Base-by-base conservation (phyloP, 2,113 vertebrate genomes). In the Callipepla californica region DNA sequence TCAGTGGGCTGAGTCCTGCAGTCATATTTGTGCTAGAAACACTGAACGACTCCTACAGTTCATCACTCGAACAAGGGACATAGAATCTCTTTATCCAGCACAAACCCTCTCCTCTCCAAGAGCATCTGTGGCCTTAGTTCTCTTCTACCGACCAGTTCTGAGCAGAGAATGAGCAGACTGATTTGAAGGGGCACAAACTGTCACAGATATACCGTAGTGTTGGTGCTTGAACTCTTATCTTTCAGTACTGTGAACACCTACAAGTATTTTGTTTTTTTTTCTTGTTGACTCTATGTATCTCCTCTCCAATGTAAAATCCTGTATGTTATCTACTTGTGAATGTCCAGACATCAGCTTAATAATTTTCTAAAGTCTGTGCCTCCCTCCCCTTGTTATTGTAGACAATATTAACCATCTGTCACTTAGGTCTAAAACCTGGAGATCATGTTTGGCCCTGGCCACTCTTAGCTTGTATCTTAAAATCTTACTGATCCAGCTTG, bases 91-190 rank as follows among this genome's bases (percentile, higher is more conserved):
- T 75, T 75, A 47, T 14, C 25, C n/a, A 62, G 3, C 11, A 20
- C 5, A 76, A 50, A 40, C 7, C 45, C 23, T 69, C 25, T 7
- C 7, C 17, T 78, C 32, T 61, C 9, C 62, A 11, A 3, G 16
- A 34, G 4, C 25, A 12, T 7, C 15, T 68, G 4, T n/a, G 0
- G 0, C 32, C 0, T 0, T 4, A 34, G 20, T 57, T 80, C 17
- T 51, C n/a, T 25, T 32, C 0, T 48, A 32, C 7, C n/a, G 9
- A 28, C 19, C 34, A 57, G 8, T 32, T 79, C 44, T 69, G 77
- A 89, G 72, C 48, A 68, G n/a, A 58, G 17, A 12, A 13, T 48
- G 73, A 44, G 38, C 25, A 58, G 44, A 10, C 6, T 38, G 11
- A 26, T 40, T 22, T 6, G 51, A 36, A 45, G 32, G 34, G 14